Percentiles rank a stretch among this genome's conserved stretches.
Conservation (phyloP, 2,113 vertebrate species). For the Trichechus manatus region DNA sequence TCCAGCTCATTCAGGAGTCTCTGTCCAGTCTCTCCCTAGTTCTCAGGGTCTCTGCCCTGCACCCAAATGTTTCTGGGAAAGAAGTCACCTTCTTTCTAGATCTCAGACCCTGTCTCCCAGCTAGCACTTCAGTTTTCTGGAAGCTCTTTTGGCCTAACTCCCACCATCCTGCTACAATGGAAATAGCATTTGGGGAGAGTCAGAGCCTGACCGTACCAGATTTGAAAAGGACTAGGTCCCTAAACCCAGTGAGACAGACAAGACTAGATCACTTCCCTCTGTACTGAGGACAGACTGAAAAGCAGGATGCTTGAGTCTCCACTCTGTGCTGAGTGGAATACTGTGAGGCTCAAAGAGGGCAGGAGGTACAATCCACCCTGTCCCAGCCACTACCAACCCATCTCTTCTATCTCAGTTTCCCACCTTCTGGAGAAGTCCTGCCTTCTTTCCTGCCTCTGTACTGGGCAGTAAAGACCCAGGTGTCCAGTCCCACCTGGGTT, state of each 20-base stretch:
- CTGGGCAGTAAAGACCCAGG: neutral
- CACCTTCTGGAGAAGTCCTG: neutral
- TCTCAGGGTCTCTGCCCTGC: neutral
- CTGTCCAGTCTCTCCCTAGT: neutral
- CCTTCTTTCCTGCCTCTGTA: neutral
- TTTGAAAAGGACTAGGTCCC: neutral
- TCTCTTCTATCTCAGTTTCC: neutral
- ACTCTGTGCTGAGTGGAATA: neutral
- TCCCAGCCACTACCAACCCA: neutral
- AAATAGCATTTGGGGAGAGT: neutral
- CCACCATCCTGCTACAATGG: neutral
- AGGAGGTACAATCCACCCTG: neutral
- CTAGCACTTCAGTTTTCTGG: neutral
- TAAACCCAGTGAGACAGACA: neutral
- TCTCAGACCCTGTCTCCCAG: neutral
- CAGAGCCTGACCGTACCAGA: neutral
- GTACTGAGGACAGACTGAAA: neutral
- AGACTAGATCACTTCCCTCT: neutral
- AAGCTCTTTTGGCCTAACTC: neutral
- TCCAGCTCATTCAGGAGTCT: neutral
- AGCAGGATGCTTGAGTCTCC: neutral
- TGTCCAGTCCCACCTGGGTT: constrained; percentile 51
- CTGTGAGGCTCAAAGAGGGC: neutral
- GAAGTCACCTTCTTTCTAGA: neutral
- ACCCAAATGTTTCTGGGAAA: neutral